phyloP scores from a whole-genome alignment of 2,113 vertebrate genomes.

The Herpailurus yagouaroundi region DNA sequence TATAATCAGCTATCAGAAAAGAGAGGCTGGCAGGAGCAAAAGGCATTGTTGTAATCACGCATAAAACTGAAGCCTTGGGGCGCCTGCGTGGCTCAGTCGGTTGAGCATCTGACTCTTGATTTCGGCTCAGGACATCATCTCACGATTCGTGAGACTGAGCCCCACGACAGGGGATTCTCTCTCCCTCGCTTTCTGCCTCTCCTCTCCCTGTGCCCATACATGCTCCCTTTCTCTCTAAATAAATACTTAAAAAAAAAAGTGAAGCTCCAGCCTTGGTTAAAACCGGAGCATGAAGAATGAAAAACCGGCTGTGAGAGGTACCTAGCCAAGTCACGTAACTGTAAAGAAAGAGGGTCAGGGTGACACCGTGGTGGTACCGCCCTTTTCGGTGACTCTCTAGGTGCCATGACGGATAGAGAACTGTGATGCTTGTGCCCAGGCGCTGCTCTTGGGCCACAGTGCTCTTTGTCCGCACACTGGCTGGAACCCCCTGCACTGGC shows the following conservation, averaged over 20 bases:
- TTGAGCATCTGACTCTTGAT: no score
- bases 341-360: neutral
- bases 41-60: neutral
- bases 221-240: no score
- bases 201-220: no score
- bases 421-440: neutral
- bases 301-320: neutral
- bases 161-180: no score
- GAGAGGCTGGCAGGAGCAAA: neutral
- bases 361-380: neutral
- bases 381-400: neutral
- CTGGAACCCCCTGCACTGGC: rapidly evolving
- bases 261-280: neutral
- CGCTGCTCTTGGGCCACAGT: rapidly evolving
- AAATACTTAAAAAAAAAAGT: neutral
- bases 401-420: neutral
- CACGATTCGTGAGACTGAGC: no score
- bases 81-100: no score
- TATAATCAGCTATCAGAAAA: neutral
- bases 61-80: neutral
- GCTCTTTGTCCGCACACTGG: no score
- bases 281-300: neutral
- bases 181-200: no score
- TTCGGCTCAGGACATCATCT: no score
- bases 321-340: rapidly evolving